Percentiles rank a stretch among this genome's conserved stretches.
Conservation (phyloP, 2,888 invertebrate species). For the Deilephila elpenor region DNA sequence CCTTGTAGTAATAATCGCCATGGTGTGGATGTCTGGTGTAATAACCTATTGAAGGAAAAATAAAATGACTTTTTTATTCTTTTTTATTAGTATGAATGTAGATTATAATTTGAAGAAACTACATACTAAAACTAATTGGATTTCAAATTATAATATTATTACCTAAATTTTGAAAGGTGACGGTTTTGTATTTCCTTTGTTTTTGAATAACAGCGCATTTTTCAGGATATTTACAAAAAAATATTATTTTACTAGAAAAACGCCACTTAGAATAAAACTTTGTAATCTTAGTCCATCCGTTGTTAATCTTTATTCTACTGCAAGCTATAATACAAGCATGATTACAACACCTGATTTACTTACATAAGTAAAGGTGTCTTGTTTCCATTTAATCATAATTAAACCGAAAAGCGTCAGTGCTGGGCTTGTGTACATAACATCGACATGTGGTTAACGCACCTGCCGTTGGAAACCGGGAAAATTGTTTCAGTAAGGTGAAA, state of each 20-base stretch:
- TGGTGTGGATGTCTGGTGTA: constrained; percentile 67
- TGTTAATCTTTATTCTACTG: background rate
- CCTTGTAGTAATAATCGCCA: constrained; percentile 67
- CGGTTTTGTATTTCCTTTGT: no score
- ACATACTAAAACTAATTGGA: no score
- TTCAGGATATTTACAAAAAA: no score
- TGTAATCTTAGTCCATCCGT: background rate
- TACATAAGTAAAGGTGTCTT: constrained; percentile 29
- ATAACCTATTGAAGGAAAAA: constrained; percentile 58
- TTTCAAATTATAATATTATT: no score
- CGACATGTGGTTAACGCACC: constrained; percentile 67
- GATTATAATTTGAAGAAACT: no score
- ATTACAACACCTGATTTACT: constrained; percentile 14
- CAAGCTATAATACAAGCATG: background rate
- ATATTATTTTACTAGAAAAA: background rate
- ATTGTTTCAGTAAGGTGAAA: background rate
- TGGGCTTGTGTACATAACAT: constrained; percentile 62
- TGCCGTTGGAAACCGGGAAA: constrained; percentile 47
- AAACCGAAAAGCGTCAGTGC: constrained; percentile 54
- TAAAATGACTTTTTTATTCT: background rate
- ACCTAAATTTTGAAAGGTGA: no score
- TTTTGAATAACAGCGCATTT: no score
- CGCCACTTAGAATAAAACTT: background rate
- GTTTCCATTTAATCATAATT: constrained; percentile 47
- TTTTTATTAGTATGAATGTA: no score